Percentiles rank a stretch among this genome's conserved stretches.
Conservation (phyloP, 2,113 vertebrate species). For the Phodopus roborovskii region DNA sequence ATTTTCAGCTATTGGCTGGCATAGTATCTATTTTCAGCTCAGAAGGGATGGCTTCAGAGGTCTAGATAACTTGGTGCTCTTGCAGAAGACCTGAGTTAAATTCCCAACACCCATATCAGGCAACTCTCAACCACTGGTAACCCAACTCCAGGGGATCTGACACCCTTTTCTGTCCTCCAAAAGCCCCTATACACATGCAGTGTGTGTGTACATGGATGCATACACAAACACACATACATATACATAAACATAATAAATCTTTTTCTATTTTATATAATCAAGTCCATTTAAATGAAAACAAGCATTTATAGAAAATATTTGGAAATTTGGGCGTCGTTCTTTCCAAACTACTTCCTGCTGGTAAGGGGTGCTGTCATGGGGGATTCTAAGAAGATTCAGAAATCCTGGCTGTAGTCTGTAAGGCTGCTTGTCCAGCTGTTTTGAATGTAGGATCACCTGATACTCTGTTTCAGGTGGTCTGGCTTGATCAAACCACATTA, state of each 20-base stretch:
- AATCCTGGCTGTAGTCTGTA: no score
- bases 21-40: neutral
- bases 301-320: no score
- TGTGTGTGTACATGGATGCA: fast-evolving
- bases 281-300: no score
- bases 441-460: no score
- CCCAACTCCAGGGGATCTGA: neutral
- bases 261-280: no score
- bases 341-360: no score
- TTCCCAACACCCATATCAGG: neutral
- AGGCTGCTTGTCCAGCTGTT: no score
- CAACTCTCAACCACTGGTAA: neutral
- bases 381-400: no score
- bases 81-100: neutral
- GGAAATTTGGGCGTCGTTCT: no score
- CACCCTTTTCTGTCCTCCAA: neutral
- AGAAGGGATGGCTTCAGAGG: neutral
- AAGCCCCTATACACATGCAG: neutral
- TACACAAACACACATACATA: neutral
- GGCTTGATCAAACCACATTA: no score
- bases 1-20: conserved; percentile 45
- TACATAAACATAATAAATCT: neutral
- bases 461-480: no score
- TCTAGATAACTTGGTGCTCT: neutral
- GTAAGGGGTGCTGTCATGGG: no score